Percentiles rank a stretch among this genome's conserved stretches.
Conservation (phyloP, 2,113 vertebrate genomes). For the Paralichthys olivaceus region DNA sequence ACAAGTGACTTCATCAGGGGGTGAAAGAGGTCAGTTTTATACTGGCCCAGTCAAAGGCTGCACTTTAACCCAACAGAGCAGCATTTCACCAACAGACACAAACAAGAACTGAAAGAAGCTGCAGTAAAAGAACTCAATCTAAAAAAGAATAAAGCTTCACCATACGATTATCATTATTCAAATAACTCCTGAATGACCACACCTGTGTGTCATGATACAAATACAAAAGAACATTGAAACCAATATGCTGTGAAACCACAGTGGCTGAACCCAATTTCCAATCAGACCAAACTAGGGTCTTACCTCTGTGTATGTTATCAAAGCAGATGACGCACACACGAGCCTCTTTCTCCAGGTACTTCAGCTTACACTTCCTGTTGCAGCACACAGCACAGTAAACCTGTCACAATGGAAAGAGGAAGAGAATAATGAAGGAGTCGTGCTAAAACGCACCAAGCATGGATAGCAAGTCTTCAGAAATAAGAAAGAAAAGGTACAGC, state of each 20-base stretch:
- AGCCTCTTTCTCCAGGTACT: constrained; percentile 95
- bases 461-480: not conserved
- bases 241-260: not conserved
- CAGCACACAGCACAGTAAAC: constrained; percentile 95
- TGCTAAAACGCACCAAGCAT: not conserved
- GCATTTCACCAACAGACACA: not conserved
- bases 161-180: not conserved
- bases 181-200: not conserved
- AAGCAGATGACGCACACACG: constrained; percentile 93
- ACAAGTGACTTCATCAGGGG: no score
- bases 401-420: constrained; percentile 74
- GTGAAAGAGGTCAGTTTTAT: no score
- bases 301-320: constrained; percentile 91
- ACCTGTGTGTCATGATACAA: not conserved
- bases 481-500: not conserved
- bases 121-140: not conserved
- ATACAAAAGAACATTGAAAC: not conserved
- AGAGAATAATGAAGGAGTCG: not conserved
- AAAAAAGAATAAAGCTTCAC: not conserved
- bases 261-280: not conserved
- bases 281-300: constrained; percentile 51
- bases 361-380: constrained; percentile 91
- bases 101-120: not conserved
- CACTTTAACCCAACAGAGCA: not conserved
- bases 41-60: no score